Evolutionary conservation across 2,113 vertebrate genomes (phyloP).

Genomic region (Ameiurus melas): DNA sequence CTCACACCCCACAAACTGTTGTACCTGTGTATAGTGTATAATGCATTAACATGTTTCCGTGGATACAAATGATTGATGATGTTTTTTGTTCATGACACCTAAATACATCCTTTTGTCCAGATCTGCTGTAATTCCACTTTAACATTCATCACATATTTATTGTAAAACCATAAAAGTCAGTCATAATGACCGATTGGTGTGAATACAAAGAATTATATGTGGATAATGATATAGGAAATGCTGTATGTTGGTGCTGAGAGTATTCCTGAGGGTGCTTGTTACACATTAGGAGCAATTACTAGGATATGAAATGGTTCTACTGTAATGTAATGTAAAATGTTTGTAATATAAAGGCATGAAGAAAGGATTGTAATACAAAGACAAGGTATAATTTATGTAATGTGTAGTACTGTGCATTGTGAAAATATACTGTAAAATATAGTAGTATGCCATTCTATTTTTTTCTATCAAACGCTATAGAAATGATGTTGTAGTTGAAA

Average conservation of each 20-base stretch:
- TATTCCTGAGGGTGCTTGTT: background rate
- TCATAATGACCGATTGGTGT: background rate
- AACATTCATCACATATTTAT: background rate
- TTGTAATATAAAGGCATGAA: constrained; percentile 8
- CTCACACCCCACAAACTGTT: background rate
- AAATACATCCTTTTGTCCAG: background rate
- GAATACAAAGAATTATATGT: too few species aligned
- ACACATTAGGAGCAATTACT: background rate
- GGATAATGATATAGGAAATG: background rate
- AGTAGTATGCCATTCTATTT: background rate
- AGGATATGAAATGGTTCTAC: background rate
- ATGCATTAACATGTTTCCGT: background rate
- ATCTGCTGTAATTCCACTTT: background rate
- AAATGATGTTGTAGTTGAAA: background rate
- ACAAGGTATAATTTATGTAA: background rate
- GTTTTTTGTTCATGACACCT: background rate
- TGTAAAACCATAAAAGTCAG: background rate
- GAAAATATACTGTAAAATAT: background rate
- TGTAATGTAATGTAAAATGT: background rate
- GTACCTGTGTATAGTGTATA: background rate
- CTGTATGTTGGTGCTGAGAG: background rate
- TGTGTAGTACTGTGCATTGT: background rate
- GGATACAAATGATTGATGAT: background rate
- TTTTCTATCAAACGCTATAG: background rate
- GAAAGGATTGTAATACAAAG: background rate